These are phyloP conservation scores for Venturia canescens DNA, from an alignment of 1,140 invertebrate species.

Conservation along the genomic window DNA sequence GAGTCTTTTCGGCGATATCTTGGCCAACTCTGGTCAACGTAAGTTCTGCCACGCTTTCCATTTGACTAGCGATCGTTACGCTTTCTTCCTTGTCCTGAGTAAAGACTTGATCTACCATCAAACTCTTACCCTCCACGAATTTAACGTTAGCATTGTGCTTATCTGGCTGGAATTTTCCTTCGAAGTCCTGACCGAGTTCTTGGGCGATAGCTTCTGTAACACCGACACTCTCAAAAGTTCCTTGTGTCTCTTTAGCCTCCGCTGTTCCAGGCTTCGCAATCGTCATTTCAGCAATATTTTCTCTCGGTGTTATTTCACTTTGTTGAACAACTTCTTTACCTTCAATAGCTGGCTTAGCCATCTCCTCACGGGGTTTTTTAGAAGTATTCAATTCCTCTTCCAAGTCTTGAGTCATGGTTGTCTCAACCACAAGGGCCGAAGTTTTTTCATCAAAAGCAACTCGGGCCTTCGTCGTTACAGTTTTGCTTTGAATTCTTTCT, in stretches of 20 bases:
- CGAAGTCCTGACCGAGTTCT: constrained; percentile 67
- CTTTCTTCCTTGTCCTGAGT: constrained; percentile 73
- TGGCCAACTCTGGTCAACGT: constrained; percentile 57
- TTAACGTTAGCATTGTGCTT: constrained; percentile 68
- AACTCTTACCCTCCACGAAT: constrained; percentile 73
- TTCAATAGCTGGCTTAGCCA: constrained; percentile 58
- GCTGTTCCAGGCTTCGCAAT: constrained; percentile 47
- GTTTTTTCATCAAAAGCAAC: constrained; percentile 67
- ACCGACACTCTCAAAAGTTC: constrained; percentile 65
- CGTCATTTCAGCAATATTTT: constrained; percentile 62
- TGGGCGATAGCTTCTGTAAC: constrained; percentile 63
- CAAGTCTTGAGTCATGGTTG: constrained; percentile 58
- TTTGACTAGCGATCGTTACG: constrained; percentile 52
- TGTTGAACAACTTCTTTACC: constrained; percentile 69
- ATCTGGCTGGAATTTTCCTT: constrained; percentile 61
- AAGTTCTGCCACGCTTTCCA: constrained; percentile 56
- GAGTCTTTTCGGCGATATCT: constrained; percentile 58
- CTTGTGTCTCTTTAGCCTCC: constrained; percentile 61
- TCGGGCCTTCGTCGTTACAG: constrained; percentile 57
- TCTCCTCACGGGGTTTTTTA: constrained; percentile 56
- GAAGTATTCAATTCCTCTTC: constrained; percentile 57
- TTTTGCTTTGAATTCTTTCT: constrained; percentile 52
- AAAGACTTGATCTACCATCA: constrained; percentile 75
- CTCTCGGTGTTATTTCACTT: constrained; percentile 62
- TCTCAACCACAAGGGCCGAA: constrained; percentile 63